Evolutionary conservation across 2,888 invertebrate species (phyloP), one percentile per base, ranked within the genome.

Genomic region (Microctonus brassicae): DNA sequence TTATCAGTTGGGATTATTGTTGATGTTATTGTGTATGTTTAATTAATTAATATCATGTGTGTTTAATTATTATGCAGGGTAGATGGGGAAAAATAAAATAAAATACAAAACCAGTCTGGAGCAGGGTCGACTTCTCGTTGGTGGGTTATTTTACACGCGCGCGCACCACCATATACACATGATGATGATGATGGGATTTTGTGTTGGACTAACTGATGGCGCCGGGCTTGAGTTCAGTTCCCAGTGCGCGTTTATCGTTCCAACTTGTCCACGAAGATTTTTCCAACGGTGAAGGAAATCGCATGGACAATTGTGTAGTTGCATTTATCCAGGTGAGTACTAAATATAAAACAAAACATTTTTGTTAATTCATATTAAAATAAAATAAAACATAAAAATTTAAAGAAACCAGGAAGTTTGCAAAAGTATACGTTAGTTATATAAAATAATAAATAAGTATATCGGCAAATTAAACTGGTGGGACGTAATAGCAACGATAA

Each of bases 221-320:
- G 76, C 73, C 73, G 70, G 75, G 72, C 74, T 77, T 70, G 76
- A 74, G 72, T 79, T 83, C 79, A 83, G 83, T 83, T 72, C 70
- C 73, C 76, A 76, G 73, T 74, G 78, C 78, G 81, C 81, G 77
- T 75, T 79, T 80, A 77, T 77, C 75, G 79, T 73, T 68, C 70
- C 64, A 75, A 65, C 72, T 72, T 64, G 64, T 55, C 57, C 24
- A 58, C 29, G 34, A 52, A 22, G 20, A 63, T 69, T 52, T 29
- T 52, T 34, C 55, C 52, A 47, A 60, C 58, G 34, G 47, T 34
- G n/a, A 42, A 47, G 36, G 6, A 4, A 17, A 9, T 60, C 69
- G 65, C 60, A 58, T 63, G 58, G 69, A 62, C 29, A 53, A 20
- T n/a, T n/a, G 70, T 39, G 74, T 72, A 67, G 24, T 68, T 61